A percentile compares a stretch with the other conserved stretches of the same genome.
Evolutionary conservation across 2,113 vertebrate genomes (phyloP).

Genomic region (Apteryx owenii): DNA sequence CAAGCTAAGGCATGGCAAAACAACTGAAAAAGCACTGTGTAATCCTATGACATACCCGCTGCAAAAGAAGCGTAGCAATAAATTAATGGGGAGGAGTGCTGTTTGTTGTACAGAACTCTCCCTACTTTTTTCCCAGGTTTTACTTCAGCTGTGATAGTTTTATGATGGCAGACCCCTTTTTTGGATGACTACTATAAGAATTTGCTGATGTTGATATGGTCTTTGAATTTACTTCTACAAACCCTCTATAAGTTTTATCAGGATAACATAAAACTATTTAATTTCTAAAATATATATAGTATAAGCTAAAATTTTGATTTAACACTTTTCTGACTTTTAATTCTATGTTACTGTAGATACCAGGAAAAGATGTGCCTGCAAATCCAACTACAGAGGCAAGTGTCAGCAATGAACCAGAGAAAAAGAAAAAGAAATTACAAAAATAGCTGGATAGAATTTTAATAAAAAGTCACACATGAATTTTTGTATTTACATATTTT

Average conservation of each 20-base stretch:
- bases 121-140: background rate
- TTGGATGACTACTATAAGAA: background rate
- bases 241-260: background rate
- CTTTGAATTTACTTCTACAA: background rate
- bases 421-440: slow-evolving; percentile 87
- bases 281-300: too few relatives aligned
- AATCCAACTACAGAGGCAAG: background rate
- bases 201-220: background rate
- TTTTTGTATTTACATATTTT: background rate
- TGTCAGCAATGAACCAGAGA: slow-evolving; percentile 76
- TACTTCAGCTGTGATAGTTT: background rate
- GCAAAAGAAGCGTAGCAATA: background rate
- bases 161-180: fast-evolving
- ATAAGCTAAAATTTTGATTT: background rate
- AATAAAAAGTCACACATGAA: background rate
- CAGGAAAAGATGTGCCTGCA: slow-evolving; percentile 73
- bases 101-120: background rate
- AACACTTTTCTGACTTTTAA: background rate
- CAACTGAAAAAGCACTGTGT: fast-evolving
- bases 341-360: slow-evolving; percentile 78
- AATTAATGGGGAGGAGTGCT: background rate
- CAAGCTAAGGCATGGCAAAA: background rate
- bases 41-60: background rate
- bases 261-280: background rate
- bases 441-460: slow-evolving; percentile 63